These are phyloP conservation scores for Anaspis maculata DNA, from an alignment of 2,888 invertebrate genomes.

Conservation along the genomic window DNA sequence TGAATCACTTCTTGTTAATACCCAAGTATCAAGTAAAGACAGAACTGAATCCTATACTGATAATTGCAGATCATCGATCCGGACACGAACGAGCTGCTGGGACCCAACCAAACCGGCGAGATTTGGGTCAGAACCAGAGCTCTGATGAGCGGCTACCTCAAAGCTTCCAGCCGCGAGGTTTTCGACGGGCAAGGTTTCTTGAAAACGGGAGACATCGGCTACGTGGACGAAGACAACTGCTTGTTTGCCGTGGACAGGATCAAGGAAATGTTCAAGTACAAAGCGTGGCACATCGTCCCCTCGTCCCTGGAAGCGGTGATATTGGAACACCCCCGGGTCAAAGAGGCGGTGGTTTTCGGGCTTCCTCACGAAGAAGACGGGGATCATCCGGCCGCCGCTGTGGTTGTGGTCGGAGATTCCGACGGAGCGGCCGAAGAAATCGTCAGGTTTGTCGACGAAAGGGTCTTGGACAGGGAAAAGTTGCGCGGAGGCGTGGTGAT, in stretches of 20 bases:
- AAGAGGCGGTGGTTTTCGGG: slow-evolving; percentile 25
- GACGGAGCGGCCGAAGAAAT: too few relatives aligned
- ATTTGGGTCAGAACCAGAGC: background rate
- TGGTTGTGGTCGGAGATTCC: too few relatives aligned
- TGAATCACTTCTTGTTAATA: too few relatives aligned
- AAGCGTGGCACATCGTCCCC: slow-evolving; percentile 40
- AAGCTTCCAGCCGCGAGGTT: background rate
- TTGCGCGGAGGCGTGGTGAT: too few relatives aligned
- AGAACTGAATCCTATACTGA: too few relatives aligned
- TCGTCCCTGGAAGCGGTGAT: slow-evolving; percentile 25
- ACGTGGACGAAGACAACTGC: slow-evolving; percentile 42
- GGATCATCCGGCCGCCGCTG: slow-evolving; percentile 23
- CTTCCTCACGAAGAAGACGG: slow-evolving; percentile 24
- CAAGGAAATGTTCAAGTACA: slow-evolving; percentile 45
- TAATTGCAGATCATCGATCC: too few relatives aligned
- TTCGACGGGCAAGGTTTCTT: slow-evolving; percentile 41
- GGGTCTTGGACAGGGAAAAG: too few relatives aligned
- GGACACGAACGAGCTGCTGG: too few relatives aligned
- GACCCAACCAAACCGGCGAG: background rate
- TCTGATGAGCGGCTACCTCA: background rate
- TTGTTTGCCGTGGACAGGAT: slow-evolving; percentile 44
- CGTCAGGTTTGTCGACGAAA: too few relatives aligned
- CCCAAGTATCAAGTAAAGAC: too few relatives aligned
- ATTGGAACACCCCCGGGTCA: slow-evolving; percentile 25
- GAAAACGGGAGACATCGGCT: slow-evolving; percentile 46